Percentiles rank a stretch among this genome's conserved stretches.
These are phyloP conservation scores for Phymorhynchus buccinoides DNA, from an alignment of 1,140 invertebrate species.

Conservation along the genomic window DNA sequence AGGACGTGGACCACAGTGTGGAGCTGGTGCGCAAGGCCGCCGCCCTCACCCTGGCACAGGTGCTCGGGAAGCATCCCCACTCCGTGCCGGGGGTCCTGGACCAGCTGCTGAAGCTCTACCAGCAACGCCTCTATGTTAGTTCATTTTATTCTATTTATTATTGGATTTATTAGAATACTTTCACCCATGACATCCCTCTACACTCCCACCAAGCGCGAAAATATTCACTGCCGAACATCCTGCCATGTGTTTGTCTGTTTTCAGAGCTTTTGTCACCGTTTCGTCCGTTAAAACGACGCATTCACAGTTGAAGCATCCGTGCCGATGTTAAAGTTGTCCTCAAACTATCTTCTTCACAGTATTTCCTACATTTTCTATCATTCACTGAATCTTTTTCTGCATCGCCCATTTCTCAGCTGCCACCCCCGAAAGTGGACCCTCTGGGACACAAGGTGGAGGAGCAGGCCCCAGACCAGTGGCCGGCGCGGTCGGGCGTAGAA, in stretches of 20 bases:
- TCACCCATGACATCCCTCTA: too few relatives aligned
- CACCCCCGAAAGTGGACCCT: constrained; percentile 89
- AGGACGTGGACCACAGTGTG: constrained; percentile 85
- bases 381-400: neutral
- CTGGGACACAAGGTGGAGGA: constrained; percentile 91
- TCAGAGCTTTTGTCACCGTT: too few relatives aligned
- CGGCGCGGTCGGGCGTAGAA: constrained; percentile 89
- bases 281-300: too few relatives aligned
- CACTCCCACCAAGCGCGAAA: too few relatives aligned
- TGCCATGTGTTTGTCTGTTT: too few relatives aligned
- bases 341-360: neutral
- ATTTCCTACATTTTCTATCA: too few relatives aligned
- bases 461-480: constrained; percentile 87
- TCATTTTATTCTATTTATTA: neutral
- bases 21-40: constrained; percentile 85
- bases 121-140: constrained; percentile 81
- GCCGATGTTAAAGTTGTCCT: too few relatives aligned
- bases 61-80: constrained; percentile 78
- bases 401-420: constrained; percentile 77
- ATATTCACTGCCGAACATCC: too few relatives aligned
- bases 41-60: constrained; percentile 82
- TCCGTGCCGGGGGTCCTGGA: constrained; percentile 78
- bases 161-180: neutral
- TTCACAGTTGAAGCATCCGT: too few relatives aligned
- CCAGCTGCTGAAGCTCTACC: constrained; percentile 83